Percentiles rank a stretch among this genome's conserved stretches.
Evolutionary conservation across 2,888 invertebrate species (phyloP).

Genomic region (Timema podura): DNA sequence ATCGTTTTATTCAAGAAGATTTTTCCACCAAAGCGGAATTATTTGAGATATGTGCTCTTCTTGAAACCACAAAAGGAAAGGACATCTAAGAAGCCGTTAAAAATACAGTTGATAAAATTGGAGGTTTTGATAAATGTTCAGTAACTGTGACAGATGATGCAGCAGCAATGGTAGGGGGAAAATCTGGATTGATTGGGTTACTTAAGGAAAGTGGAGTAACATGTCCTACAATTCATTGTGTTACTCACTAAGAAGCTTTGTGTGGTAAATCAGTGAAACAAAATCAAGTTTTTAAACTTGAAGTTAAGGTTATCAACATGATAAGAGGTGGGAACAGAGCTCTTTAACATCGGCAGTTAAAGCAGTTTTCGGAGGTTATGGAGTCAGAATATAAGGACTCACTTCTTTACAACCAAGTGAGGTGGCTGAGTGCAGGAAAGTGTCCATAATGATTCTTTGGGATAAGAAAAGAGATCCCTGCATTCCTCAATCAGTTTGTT

Average conservation of each 20-base stretch:
- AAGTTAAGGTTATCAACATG: constrained; percentile 8
- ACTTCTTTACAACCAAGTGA: background rate
- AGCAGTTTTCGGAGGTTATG: background rate
- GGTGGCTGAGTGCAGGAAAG: background rate
- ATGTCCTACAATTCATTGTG: constrained; percentile 12
- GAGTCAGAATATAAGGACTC: constrained; percentile 1
- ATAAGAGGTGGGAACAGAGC: constrained; percentile 15
- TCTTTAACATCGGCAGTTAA: background rate
- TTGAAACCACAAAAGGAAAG: too few species aligned
- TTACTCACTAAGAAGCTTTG: constrained; percentile 18
- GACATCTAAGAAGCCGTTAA: too few species aligned
- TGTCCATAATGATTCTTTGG: background rate
- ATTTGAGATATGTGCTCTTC: too few species aligned
- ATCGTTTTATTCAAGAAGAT: too few species aligned
- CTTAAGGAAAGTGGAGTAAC: background rate
- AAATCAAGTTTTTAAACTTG: constrained; percentile 11
- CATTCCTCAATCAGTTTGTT: background rate
- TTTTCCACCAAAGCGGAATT: too few species aligned
- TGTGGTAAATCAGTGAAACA: constrained; percentile 19
- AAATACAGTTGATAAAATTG: background rate
- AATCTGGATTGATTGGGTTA: constrained; percentile 13
- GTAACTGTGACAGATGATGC: constrained; percentile 3
- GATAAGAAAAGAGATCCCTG: background rate
- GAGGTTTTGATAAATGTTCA: too few species aligned
- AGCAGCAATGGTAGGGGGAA: constrained; percentile 13